A percentile compares a stretch with the other conserved stretches of the same genome.
Conservation (phyloP, 2,113 vertebrate genomes). For the Leptobrachium ailaonicum region DNA sequence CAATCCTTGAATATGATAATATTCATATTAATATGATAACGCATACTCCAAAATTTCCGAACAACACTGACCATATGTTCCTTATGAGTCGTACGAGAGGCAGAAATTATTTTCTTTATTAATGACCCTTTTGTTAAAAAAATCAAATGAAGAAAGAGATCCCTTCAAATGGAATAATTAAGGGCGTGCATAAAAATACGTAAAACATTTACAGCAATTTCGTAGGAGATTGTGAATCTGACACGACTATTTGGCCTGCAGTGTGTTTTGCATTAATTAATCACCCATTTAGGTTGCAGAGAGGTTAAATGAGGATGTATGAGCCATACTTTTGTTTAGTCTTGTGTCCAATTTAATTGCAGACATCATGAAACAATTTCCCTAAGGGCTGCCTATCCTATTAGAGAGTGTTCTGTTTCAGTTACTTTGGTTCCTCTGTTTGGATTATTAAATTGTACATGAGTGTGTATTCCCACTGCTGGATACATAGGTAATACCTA, state of each 20-base stretch:
- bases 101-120: no score
- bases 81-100: no score
- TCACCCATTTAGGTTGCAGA: not conserved
- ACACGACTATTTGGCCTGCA: not conserved
- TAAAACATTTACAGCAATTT: not conserved
- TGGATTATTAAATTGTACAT: constrained; percentile 24
- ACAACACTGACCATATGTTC: no score
- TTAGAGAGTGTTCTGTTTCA: constrained; percentile 18
- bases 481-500: constrained; percentile 14
- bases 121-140: no score
- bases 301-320: constrained; percentile 21
- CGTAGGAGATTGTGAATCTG: not conserved
- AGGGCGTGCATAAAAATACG: no score
- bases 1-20: no score
- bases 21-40: no score
- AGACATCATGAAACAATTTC: constrained; percentile 40
- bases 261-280: constrained; percentile 30
- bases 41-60: no score
- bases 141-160: no score
- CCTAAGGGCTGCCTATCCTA: not conserved
- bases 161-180: no score
- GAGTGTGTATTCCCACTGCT: constrained; percentile 6
- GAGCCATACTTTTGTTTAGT: constrained; percentile 33
- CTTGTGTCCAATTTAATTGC: constrained; percentile 40
- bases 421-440: constrained; percentile 6